These are phyloP conservation scores for Glandiceps talaboti DNA, from an alignment of 53 echinoderm and acorn worm genomes.

Conservation along the genomic window DNA sequence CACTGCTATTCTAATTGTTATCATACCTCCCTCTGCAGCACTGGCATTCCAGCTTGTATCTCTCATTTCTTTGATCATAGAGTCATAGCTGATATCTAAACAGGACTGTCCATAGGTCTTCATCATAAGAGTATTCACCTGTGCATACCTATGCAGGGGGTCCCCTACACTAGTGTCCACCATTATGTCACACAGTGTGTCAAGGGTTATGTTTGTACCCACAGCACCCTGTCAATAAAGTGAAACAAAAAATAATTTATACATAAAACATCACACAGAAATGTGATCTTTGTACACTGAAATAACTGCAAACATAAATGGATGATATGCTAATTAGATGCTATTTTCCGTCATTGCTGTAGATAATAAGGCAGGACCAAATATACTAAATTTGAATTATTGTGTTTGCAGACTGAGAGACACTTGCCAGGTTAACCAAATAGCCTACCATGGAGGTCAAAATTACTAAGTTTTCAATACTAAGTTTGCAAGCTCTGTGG, in stretches of 20 bases:
- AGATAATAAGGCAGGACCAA: too few relatives aligned
- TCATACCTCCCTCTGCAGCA: conserved; percentile 75
- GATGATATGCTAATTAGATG: too few relatives aligned
- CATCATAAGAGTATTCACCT: conserved; percentile 53
- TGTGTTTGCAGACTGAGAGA: too few relatives aligned
- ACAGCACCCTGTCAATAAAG: conserved; percentile 47
- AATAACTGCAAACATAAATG: too few relatives aligned
- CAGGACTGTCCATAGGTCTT: conserved; percentile 47
- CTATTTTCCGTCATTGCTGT: too few relatives aligned
- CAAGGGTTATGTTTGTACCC: conserved; percentile 73
- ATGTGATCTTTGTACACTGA: too few relatives aligned
- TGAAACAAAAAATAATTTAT: conserved; percentile 3
- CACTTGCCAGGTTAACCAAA: too few relatives aligned
- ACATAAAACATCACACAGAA: not conserved
- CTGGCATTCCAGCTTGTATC: conserved; percentile 62
- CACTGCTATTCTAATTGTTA: too few relatives aligned
- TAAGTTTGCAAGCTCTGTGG: too few relatives aligned
- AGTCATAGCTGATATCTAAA: conserved; percentile 48
- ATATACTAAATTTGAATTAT: too few relatives aligned
- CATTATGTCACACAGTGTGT: conserved; percentile 98
- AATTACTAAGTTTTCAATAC: too few relatives aligned
- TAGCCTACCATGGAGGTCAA: too few relatives aligned
- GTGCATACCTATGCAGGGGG: conserved; percentile 45
- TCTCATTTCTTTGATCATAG: conserved; percentile 53
- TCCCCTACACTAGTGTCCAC: conserved; percentile 27